These are phyloP conservation scores for Amblyopsis rosae DNA, from an alignment of 2,113 vertebrate species.

Conservation along the genomic window DNA sequence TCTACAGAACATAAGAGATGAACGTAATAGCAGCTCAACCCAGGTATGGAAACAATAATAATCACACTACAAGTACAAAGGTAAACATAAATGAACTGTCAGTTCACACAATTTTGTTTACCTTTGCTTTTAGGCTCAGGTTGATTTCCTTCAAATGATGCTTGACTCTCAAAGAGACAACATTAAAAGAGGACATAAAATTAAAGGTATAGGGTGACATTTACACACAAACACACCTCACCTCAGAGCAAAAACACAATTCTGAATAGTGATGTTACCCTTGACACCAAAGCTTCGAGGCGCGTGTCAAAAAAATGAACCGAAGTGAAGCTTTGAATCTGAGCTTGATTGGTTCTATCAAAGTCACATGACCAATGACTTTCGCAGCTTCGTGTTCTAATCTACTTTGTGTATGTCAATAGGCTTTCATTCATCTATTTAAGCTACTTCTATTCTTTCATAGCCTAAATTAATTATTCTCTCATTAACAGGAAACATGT, in stretches of 20 bases:
- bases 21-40: constrained; percentile 31
- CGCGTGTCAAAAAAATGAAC: too few relatives aligned
- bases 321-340: too few relatives aligned
- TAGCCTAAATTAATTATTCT: too few relatives aligned
- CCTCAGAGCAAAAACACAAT: background rate
- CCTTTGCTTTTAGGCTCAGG: constrained; percentile 57
- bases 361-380: too few relatives aligned
- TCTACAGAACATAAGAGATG: constrained; percentile 68
- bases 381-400: too few relatives aligned
- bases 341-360: too few relatives aligned
- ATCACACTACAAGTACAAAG: background rate
- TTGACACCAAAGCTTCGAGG: too few relatives aligned
- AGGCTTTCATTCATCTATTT: too few relatives aligned
- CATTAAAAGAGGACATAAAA: constrained; percentile 11
- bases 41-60: constrained; percentile 32
- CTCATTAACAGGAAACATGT: too few relatives aligned
- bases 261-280: too few relatives aligned
- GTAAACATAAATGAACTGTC: background rate
- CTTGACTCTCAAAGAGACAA: constrained; percentile 72
- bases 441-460: too few relatives aligned
- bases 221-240: background rate
- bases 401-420: too few relatives aligned
- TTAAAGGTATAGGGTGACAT: constrained; percentile 60
- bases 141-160: constrained; percentile 86
- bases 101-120: constrained; percentile 9